Evolutionary conservation across 2,797 vertebrate species (phyloP).

Genomic region (Pangasius djambal): DNA sequence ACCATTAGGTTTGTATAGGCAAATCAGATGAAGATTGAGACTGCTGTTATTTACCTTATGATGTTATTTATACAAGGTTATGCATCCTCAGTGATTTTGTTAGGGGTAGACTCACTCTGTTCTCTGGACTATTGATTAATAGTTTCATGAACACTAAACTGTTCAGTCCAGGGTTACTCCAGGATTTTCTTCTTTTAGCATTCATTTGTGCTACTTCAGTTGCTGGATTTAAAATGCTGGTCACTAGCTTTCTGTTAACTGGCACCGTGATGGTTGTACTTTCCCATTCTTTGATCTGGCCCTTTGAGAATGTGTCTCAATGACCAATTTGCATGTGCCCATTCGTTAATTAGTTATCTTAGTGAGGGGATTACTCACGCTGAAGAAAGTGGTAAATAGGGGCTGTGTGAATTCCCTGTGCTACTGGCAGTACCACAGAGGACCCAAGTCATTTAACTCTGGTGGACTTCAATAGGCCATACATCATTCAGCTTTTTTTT

Average conservation of each 20-base stretch:
- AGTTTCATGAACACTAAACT: no score
- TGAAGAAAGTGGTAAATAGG: slow-evolving; percentile 71
- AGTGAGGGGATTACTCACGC: slow-evolving; percentile 64
- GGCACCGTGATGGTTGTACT: slow-evolving; percentile 24
- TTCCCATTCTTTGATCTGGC: slow-evolving; percentile 62
- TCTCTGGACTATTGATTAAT: not conserved
- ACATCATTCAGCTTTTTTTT: slow-evolving; percentile 56
- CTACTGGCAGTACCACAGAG: slow-evolving; percentile 64
- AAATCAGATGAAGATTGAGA: not conserved
- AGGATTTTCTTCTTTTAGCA: not conserved
- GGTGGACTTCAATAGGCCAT: slow-evolving; percentile 73
- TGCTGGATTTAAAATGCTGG: slow-evolving; percentile 11
- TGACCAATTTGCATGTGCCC: slow-evolving; percentile 68
- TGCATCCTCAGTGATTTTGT: not conserved
- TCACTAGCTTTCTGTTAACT: slow-evolving; percentile 20
- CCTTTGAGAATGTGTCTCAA: slow-evolving; percentile 58
- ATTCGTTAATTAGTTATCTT: slow-evolving; percentile 67
- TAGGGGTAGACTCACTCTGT: not conserved
- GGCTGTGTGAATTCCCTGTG: slow-evolving; percentile 48
- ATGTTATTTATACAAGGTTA: not conserved
- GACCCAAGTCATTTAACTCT: slow-evolving; percentile 67
- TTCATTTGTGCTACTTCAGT: not conserved
- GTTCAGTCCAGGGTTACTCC: not conserved
- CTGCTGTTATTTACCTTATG: not conserved
- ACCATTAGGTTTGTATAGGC: no score